A percentile compares a stretch with the other conserved stretches of the same genome.
Evolutionary conservation across 2,888 invertebrate species (phyloP).

Genomic region (Diarsia rubi): DNA sequence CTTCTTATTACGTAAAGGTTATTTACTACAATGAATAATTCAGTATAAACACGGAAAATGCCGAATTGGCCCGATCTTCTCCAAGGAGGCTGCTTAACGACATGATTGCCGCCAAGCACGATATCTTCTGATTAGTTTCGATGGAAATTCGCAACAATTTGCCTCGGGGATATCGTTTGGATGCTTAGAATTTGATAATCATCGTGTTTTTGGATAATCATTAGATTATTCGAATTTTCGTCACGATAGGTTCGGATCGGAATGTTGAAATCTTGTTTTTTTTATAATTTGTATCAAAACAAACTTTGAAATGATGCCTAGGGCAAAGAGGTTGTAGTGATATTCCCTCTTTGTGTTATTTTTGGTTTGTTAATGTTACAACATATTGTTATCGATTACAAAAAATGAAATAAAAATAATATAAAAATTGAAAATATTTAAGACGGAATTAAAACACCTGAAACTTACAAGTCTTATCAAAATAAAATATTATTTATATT

Average conservation of each 20-base stretch:
- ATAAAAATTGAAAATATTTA: too few relatives aligned
- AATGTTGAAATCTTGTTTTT: conserved; percentile 23
- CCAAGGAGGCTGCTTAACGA: conserved; percentile 56
- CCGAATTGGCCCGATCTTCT: conserved; percentile 49
- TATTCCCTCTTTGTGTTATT: neutral
- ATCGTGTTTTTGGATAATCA: conserved; percentile 46
- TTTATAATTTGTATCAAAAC: conserved; percentile 24
- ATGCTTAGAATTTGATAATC: conserved; percentile 64
- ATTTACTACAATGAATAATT: conserved; percentile 62
- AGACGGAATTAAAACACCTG: neutral
- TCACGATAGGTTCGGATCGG: conserved; percentile 29
- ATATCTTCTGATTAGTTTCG: conserved; percentile 51
- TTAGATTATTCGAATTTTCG: conserved; percentile 43
- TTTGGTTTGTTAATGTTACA: neutral
- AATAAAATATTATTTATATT: neutral
- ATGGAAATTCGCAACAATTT: conserved; percentile 54
- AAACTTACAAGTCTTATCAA: neutral
- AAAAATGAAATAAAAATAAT: too few relatives aligned
- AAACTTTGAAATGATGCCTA: conserved; percentile 37
- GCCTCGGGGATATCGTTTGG: conserved; percentile 42
- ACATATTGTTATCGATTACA: neutral
- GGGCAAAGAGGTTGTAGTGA: neutral
- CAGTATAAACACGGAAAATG: conserved; percentile 66
- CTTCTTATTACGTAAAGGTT: conserved; percentile 64
- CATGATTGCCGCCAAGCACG: conserved; percentile 66